These are phyloP conservation scores for Daubentonia madagascariensis DNA, from an alignment of 2,113 vertebrate species.

Conservation along the genomic window DNA sequence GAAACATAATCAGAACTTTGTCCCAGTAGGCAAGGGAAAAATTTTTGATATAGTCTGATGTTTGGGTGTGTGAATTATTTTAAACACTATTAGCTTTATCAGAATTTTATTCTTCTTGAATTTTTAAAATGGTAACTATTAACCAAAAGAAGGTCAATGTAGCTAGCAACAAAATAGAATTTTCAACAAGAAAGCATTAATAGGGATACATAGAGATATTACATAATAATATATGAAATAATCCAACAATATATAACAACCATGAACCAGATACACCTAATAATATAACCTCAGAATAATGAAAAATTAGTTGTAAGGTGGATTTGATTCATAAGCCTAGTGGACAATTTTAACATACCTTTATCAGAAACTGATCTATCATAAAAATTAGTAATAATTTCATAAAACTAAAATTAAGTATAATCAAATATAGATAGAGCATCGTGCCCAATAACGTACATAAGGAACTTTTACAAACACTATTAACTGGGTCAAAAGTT, in stretches of 20 bases:
- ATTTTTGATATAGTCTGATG: background rate
- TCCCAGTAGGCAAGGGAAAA: background rate
- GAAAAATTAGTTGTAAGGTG: background rate
- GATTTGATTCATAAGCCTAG: background rate
- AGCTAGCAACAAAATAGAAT: slow-evolving; percentile 1
- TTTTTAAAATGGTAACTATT: background rate
- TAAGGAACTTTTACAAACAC: background rate
- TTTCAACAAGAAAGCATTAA: background rate
- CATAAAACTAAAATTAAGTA: background rate
- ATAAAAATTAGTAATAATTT: background rate
- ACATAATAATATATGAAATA: background rate
- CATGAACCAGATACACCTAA: background rate
- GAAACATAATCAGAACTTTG: background rate
- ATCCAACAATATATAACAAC: background rate
- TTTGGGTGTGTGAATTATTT: background rate
- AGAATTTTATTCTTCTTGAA: background rate
- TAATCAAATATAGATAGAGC: background rate
- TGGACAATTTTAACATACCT: background rate
- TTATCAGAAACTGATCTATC: background rate
- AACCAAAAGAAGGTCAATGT: background rate
- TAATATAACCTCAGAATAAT: background rate
- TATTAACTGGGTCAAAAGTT: background rate
- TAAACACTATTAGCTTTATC: background rate
- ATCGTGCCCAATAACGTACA: background rate
- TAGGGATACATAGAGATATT: background rate